Base-by-base conservation (phyloP, 1,140 invertebrate genomes). In the Habropoda laboriosa region DNA sequence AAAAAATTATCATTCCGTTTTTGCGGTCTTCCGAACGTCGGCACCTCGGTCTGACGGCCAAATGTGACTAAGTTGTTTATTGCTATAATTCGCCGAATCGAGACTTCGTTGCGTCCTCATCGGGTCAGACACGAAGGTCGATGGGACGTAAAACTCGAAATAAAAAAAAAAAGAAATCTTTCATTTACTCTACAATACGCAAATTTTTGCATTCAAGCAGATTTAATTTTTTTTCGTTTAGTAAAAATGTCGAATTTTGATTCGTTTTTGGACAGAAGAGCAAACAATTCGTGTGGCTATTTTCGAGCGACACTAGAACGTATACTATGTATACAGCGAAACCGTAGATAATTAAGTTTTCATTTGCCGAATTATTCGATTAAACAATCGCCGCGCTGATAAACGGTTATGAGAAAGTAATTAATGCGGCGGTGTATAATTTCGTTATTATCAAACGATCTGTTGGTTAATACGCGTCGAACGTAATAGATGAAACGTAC, bases 361-460 rank as follows among this genome's bases (percentile, higher is more conserved):
- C 67, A 78, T 78, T 81, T 30, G 64, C 32, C 64, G 21, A 80
- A 81, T 77, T 55, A 51, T 68, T 70, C 61, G 60, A 70, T 70
- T 68, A 81, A 67, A 77, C 64, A 80, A 80, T 80, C 53, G 74
- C 40, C 42, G 24, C 13, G 53, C 4, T 38, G 24, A 63, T 60
- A 60, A 76, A 60, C 63, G 73, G 30, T 79, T 74, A 45, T 57
- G 45, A 21, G 18, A 27, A 7, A 16, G 70, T 80, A 80, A 76
- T 80, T 80, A 80, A 75, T 80, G 63, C 72, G 51, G 16, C 35
- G 40, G 24, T 57, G 53, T 60, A 64, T 80, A 75, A 80, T 80
- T 76, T 80, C 53, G 72, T 80, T 80, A 75, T 60, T 76, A 45
- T 58, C 53, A 40, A 76, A 68, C 72, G 72, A 75, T 67, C 71